phyloP scores from a whole-genome alignment of 2,888 invertebrate species.

The Acleris cristana region DNA sequence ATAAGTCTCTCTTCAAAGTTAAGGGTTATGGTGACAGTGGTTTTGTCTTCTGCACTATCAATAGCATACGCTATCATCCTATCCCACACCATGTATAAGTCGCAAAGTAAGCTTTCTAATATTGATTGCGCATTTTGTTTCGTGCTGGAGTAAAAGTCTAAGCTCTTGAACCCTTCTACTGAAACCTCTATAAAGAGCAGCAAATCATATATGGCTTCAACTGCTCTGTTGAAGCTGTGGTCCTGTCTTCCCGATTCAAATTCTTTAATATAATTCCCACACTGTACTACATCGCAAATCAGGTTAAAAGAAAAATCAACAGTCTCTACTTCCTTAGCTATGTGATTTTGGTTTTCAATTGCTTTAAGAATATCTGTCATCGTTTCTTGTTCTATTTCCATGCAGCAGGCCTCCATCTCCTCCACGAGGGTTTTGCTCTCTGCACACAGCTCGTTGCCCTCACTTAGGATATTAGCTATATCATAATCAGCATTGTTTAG shows the following conservation, averaged over 20 bases:
- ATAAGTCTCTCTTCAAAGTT: slow-evolving; percentile 56
- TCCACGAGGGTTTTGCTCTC: slow-evolving; percentile 72
- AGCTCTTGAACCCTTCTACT: slow-evolving; percentile 73
- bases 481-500: slow-evolving; percentile 85
- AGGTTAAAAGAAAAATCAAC: slow-evolving; percentile 82
- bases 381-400: slow-evolving; percentile 85
- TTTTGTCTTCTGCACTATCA: slow-evolving; percentile 54
- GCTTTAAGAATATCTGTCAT: slow-evolving; percentile 85
- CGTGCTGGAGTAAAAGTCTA: slow-evolving; percentile 80
- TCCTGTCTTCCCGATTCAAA: slow-evolving; percentile 64
- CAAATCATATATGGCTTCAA: slow-evolving; percentile 78
- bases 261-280: slow-evolving; percentile 64
- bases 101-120: slow-evolving; percentile 72
- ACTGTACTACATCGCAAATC: slow-evolving; percentile 62
- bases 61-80: slow-evolving; percentile 73
- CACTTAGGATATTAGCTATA: slow-evolving; percentile 81
- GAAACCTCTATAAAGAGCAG: slow-evolving; percentile 72
- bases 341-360: slow-evolving; percentile 83
- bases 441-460: slow-evolving; percentile 69
- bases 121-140: slow-evolving; percentile 72
- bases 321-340: slow-evolving; percentile 82
- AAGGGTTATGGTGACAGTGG: slow-evolving; percentile 63
- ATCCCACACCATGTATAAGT: slow-evolving; percentile 77
- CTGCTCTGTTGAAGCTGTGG: slow-evolving; percentile 70
- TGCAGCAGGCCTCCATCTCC: slow-evolving; percentile 82